Conservation (phyloP, 1,140 invertebrate genomes). For the Drosophila dunni region DNA sequence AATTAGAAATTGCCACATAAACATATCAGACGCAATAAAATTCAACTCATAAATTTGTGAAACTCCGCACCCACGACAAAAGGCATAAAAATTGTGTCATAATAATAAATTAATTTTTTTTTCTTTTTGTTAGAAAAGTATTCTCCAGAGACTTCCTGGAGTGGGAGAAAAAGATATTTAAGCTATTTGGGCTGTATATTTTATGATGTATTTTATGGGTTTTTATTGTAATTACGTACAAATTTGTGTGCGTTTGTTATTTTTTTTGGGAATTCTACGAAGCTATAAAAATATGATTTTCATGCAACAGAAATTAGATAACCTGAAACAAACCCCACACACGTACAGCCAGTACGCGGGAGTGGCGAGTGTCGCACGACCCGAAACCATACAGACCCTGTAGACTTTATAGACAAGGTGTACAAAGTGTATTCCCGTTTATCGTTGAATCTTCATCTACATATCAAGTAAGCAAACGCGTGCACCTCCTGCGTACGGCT, state of each 20-base stretch:
- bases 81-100: slow-evolving; percentile 74
- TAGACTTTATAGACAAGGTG: slow-evolving; percentile 29
- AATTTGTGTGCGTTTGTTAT: slow-evolving; percentile 61
- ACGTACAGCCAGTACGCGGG: slow-evolving; percentile 47
- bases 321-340: slow-evolving; percentile 37
- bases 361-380: slow-evolving; percentile 47
- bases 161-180: slow-evolving; percentile 11
- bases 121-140: slow-evolving; percentile 45
- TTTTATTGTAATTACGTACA: slow-evolving; percentile 82
- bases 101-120: slow-evolving; percentile 74
- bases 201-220: slow-evolving; percentile 73
- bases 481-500: slow-evolving; percentile 32
- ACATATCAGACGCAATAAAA: slow-evolving; percentile 76
- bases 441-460: slow-evolving; percentile 43
- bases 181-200: slow-evolving; percentile 55
- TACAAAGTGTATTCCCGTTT: slow-evolving; percentile 12
- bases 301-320: slow-evolving; percentile 36
- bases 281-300: slow-evolving; percentile 76
- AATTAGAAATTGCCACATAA: slow-evolving; percentile 59
- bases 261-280: slow-evolving; percentile 67
- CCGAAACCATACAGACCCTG: neutral
- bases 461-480: slow-evolving; percentile 35
- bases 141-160: slow-evolving; percentile 48
- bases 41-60: slow-evolving; percentile 72
- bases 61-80: slow-evolving; percentile 49